These are phyloP conservation scores for Phyllopteryx taeniolatus DNA, from an alignment of 2,113 vertebrate genomes.

Conservation along the genomic window DNA sequence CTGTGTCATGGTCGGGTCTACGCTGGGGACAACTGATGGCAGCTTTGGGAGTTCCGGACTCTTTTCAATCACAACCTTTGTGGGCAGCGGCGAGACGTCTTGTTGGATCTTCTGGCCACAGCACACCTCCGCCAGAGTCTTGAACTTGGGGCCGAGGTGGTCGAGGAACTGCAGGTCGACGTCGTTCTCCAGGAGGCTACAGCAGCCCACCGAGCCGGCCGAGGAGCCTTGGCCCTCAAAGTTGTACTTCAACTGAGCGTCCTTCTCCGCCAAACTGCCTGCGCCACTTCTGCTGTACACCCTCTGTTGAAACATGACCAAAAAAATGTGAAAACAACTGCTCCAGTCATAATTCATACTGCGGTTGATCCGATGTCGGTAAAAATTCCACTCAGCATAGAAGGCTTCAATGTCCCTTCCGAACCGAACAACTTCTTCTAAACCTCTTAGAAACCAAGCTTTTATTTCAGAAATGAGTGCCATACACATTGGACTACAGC, in stretches of 20 bases:
- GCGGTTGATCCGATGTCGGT: too few relatives aligned
- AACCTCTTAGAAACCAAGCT: too few relatives aligned
- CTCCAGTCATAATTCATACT: too few relatives aligned
- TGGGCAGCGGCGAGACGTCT: conserved; percentile 30
- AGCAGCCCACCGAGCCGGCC: conserved; percentile 81
- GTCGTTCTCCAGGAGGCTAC: conserved; percentile 80
- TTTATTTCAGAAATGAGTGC: too few relatives aligned
- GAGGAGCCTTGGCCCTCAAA: conserved; percentile 79
- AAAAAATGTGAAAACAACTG: not conserved
- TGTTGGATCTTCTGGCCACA: conserved; percentile 66
- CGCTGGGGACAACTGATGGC: not conserved
- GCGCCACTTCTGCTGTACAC: conserved; percentile 64
- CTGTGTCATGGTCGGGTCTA: conserved; percentile 23
- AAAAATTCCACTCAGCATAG: not conserved
- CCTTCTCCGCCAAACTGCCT: conserved; percentile 46
- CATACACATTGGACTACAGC: too few relatives aligned
- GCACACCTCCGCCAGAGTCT: conserved; percentile 86
- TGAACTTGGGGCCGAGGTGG: conserved; percentile 85
- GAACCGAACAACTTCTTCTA: too few relatives aligned
- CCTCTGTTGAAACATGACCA: conserved; percentile 68
- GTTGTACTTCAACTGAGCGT: conserved; percentile 77
- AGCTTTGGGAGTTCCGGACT: not conserved
- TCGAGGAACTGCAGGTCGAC: conserved; percentile 80
- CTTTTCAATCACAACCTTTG: not conserved
- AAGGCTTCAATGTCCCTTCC: too few relatives aligned